A percentile compares a stretch with the other conserved stretches of the same genome.
Evolutionary conservation across 1,140 invertebrate species (phyloP).

Genomic region (Conus ventricosus): DNA sequence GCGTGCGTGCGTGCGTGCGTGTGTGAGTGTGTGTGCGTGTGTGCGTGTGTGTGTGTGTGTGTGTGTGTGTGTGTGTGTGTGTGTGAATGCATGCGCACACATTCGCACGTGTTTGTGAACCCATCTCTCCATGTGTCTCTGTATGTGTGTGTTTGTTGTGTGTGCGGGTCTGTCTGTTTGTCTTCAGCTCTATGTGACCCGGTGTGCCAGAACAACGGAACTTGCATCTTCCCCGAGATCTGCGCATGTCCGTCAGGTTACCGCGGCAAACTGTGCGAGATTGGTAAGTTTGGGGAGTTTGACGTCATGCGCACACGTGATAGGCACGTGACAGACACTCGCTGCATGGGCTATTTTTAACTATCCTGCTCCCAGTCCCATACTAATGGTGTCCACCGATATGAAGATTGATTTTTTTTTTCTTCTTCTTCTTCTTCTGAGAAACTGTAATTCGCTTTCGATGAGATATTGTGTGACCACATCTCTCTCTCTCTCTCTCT

Average conservation of each 20-base stretch:
- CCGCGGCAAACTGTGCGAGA: constrained; percentile 63
- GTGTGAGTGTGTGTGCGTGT: neutral
- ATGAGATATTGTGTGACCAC: neutral
- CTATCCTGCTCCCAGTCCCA: neutral
- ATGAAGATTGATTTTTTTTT: neutral
- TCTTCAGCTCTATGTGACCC: constrained; percentile 66
- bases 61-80: neutral
- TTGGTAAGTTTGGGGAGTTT: constrained; percentile 48
- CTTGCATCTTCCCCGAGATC: constrained; percentile 66
- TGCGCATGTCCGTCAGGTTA: constrained; percentile 66
- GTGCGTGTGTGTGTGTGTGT: constrained; percentile 13
- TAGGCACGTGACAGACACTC: neutral
- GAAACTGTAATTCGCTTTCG: neutral
- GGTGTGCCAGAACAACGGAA: constrained; percentile 69
- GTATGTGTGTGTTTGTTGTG: neutral
- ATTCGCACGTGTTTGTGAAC: no score
- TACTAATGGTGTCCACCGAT: no score
- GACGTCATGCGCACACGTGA: neutral
- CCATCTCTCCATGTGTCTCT: neutral
- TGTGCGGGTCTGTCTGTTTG: constrained; percentile 4
- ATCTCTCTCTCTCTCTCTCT: no score
- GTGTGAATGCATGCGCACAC: neutral
- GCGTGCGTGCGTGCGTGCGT: neutral
- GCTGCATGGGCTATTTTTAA: no score
- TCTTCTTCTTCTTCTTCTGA: no score